Base-by-base conservation (phyloP, 2,888 invertebrate genomes). In the Aquatica leii region DNA sequence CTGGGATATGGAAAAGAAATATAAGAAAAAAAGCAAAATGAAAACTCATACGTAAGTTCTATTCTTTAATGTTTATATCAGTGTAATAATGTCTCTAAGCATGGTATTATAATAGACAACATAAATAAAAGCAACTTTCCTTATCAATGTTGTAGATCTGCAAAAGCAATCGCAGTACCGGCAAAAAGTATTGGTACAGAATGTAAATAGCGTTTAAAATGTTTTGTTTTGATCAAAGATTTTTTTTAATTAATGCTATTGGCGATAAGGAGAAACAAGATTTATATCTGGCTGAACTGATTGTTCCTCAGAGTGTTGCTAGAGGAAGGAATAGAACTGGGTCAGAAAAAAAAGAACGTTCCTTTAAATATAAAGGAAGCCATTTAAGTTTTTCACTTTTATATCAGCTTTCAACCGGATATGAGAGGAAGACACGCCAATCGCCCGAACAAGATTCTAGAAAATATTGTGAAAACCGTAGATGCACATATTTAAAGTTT, bases 1-100 rank as follows among this genome's bases (percentile, higher is more conserved):
- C n/a, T n/a, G n/a, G n/a, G n/a, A n/a, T n/a, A 9, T 37, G 37
- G 37, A 3, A n/a, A 5, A 11, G 37, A 37, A 37, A 37, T 9
- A 37, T 37, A 37, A 37, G 37, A 37, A 37, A 37, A 37, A 37
- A 37, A 37, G 37, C 37, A 37, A 9, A 37, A n/a, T 11, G 37
- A 37, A 37, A 37, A 37, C n/a, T 3, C 11, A 37, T 37, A 37
- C 37, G 37, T 37, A 37, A 37, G 37, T 37, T 37, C 12, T 5
- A 37, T 37, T n/a, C 12, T 37, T 37, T 12, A 37, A 5, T n/a
- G n/a, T n/a, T n/a, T n/a, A n/a, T n/a, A n/a, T n/a, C 37, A 3
- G 37, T 9, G 37, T 37, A 37, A 37, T n/a, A 11, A 31, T 31
- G 5, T n/a, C n/a, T n/a, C n/a, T n/a, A n/a, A n/a, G n/a, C n/a